Evolutionary conservation across 2,888 invertebrate species (phyloP), one percentile per base, ranked within the genome.

Genomic region (Mesochorus sp.): DNA sequence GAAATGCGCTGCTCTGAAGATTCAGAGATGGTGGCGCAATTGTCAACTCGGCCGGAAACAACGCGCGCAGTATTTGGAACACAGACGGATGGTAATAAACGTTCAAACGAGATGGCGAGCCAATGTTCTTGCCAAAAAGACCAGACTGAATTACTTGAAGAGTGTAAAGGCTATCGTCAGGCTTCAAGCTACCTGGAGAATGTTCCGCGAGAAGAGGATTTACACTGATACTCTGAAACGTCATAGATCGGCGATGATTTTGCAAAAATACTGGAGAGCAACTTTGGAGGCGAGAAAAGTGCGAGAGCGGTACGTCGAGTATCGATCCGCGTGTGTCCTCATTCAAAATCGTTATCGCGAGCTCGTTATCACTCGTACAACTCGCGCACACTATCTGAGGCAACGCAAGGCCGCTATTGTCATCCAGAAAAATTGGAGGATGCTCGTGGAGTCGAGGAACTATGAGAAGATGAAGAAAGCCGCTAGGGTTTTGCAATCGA

Each of bases 371-470:
- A 62, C 68, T 17, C 66, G 80, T 17, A 24, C 64, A 10, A 53
- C 10, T 2, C 68, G 79, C 19, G 19, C 17, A 28, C 24, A 68
- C 6, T 86, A 82, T 57, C 79, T 75, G 14, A 67, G 31, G 12
- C 82, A 82, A 61, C 88, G 85, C 75, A 85, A 84, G 24, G 79
- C 89, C 0, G 86, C 87, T 0, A 81, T 91, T 19, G 80, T 84
- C 1, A 84, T 92, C 10, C 93, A 93, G 83, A 89, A 88, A 39
- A 87, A 85, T 44, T 91, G 90, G 81, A 89, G 91, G 82, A 87
- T 78, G 49, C 68, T 49, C 1, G 53, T 47, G 31, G 51, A 61
- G 0, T 24, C 17, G 1, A 75, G 28, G 39, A 12, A 75, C 5
- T 85, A 80, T 57, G 47, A 78, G 28, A 53, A 49, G 14, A 66